Evolutionary conservation across 2,113 vertebrate genomes (phyloP).

Genomic region (Eolophus roseicapilla): DNA sequence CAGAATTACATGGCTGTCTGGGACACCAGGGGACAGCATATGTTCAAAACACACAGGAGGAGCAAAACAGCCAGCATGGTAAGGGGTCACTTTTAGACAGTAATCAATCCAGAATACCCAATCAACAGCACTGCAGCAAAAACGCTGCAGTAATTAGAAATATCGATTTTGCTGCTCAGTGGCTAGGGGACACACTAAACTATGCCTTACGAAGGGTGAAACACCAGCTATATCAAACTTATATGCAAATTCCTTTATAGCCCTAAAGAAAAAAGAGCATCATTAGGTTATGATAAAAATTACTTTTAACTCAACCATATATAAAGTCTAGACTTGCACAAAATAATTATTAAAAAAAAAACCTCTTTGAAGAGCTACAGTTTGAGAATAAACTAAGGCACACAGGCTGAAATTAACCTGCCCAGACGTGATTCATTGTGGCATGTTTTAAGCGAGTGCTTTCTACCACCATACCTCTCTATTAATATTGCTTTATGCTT

Average conservation of each 20-base stretch:
- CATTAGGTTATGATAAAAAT: neutral
- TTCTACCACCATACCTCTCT: neutral
- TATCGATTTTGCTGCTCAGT: neutral
- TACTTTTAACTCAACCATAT: rapidly evolving
- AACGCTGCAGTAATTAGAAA: rapidly evolving
- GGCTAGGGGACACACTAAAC: neutral
- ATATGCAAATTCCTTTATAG: neutral
- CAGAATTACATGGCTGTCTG: rapidly evolving
- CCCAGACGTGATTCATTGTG: neutral
- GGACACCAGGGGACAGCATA: neutral
- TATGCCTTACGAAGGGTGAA: neutral
- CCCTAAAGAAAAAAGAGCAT: neutral
- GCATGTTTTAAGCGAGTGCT: neutral
- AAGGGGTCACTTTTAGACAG: neutral
- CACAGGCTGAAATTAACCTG: neutral
- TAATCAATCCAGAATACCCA: too few relatives aligned
- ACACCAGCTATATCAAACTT: too few relatives aligned
- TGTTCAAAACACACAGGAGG: neutral
- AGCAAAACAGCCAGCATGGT: rapidly evolving
- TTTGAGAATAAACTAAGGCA: neutral
- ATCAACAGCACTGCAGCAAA: neutral
- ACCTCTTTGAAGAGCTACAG: neutral
- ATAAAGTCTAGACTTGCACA: neutral
- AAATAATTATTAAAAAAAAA: neutral
- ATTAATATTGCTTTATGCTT: neutral